Conservation (phyloP, 2,888 invertebrate species). For the Athalia rosae region DNA sequence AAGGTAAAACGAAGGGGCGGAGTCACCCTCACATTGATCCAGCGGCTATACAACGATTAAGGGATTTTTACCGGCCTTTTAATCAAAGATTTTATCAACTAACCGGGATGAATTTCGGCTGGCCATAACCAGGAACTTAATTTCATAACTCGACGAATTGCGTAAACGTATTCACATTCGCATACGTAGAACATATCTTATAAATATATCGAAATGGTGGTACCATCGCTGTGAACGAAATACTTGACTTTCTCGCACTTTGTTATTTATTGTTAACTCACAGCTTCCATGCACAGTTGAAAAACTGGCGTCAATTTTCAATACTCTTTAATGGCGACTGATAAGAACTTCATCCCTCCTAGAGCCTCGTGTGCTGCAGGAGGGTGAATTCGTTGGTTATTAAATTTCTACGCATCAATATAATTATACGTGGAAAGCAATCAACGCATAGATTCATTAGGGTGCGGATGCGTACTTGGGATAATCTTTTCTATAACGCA, state of each 20-base stretch:
- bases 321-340: constrained; percentile 2
- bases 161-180: no score
- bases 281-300: background rate
- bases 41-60: constrained; percentile 81
- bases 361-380: background rate
- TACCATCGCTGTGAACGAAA: no score
- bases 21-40: constrained; percentile 90
- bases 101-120: constrained; percentile 90
- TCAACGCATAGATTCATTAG: constrained; percentile 13
- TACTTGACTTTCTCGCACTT: no score
- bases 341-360: background rate
- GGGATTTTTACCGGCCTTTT: constrained; percentile 89
- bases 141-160: no score
- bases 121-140: constrained; percentile 75
- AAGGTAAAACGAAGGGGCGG: constrained; percentile 88
- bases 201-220: constrained; percentile 44
- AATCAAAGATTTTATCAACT: constrained; percentile 91
- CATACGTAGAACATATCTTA: constrained; percentile 60
- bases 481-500: constrained; percentile 29
- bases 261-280: no score
- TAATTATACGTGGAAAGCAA: background rate
- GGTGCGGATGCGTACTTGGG: background rate
- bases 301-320: constrained; percentile 57
- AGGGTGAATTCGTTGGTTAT: no score
- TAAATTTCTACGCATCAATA: background rate